phyloP scores from a whole-genome alignment of 2,797 vertebrate species.

The Myotis pilosus region DNA sequence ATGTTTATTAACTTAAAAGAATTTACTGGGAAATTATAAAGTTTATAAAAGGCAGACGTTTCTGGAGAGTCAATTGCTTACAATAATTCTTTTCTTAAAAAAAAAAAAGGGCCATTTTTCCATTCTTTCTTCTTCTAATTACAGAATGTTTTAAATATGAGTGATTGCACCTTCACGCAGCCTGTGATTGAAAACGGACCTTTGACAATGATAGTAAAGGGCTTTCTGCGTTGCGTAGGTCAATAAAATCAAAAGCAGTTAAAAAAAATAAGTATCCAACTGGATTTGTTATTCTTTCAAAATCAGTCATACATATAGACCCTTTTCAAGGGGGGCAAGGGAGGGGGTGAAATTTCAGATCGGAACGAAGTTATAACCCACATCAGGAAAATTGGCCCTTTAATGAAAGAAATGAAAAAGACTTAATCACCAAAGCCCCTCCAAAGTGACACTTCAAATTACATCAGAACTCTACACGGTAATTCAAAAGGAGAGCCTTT shows the following conservation, averaged over 20 bases:
- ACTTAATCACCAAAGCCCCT: constrained; percentile 59
- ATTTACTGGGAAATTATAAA: constrained; percentile 73
- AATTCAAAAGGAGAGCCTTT: constrained; percentile 38
- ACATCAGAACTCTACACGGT: constrained; percentile 43
- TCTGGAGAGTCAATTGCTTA: constrained; percentile 66
- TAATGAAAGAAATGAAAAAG: constrained; percentile 67
- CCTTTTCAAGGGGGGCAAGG: neutral
- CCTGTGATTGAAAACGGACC: constrained; percentile 68
- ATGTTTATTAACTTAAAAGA: constrained; percentile 75
- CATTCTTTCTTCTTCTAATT: constrained; percentile 72
- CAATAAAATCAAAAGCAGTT: constrained; percentile 74
- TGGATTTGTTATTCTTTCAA: constrained; percentile 70
- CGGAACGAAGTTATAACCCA: constrained; percentile 62
- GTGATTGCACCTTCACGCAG: constrained; percentile 69
- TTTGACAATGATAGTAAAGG: constrained; percentile 56
- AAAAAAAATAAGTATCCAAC: constrained; percentile 53
- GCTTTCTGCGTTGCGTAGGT: constrained; percentile 60
- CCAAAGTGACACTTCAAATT: constrained; percentile 69
- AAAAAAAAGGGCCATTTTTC: neutral
- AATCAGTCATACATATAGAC: constrained; percentile 56
- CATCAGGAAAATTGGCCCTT: constrained; percentile 59
- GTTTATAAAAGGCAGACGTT: constrained; percentile 70
- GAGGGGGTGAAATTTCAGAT: constrained; percentile 67
- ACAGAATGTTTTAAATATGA: constrained; percentile 70
- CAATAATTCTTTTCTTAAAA: constrained; percentile 34